Evolutionary conservation across 2,113 vertebrate species (phyloP).

Genomic region (Amblyopsis rosae): DNA sequence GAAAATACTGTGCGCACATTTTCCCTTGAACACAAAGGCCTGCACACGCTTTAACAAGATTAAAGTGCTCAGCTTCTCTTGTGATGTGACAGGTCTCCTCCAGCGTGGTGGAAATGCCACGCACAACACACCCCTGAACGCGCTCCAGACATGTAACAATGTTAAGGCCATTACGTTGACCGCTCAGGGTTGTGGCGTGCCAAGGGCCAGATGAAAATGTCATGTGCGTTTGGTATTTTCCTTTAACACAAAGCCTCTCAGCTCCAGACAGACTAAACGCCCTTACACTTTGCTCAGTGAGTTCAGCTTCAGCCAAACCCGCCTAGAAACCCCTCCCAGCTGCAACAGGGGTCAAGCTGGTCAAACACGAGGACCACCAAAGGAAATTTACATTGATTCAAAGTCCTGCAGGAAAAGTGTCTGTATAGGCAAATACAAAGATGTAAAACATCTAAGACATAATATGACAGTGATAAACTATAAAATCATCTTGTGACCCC

Average conservation of each 20-base stretch:
- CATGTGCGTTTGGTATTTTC: conserved; percentile 38
- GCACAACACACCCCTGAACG: conserved; percentile 29
- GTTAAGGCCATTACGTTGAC: conserved; percentile 41
- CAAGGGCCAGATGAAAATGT: conserved; percentile 44
- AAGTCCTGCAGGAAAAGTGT: too few species aligned
- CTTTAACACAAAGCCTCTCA: conserved; percentile 33
- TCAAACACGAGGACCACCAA: too few species aligned
- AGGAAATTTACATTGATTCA: too few species aligned
- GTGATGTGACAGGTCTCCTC: conserved; percentile 16
- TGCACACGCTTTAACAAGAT: conserved; percentile 51
- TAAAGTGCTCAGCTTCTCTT: conserved; percentile 28
- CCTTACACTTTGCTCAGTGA: conserved; percentile 2
- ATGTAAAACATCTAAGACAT: too few species aligned
- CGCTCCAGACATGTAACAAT: conserved; percentile 39
- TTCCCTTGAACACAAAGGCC: conserved; percentile 31
- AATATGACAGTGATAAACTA: too few species aligned
- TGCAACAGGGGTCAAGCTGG: too few species aligned
- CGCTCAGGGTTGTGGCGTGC: conserved; percentile 50
- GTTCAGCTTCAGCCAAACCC: too few species aligned
- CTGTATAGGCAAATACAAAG: too few species aligned
- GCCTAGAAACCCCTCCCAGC: too few species aligned
- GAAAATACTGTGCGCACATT: neutral
- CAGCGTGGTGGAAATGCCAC: conserved; percentile 44
- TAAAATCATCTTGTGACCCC: too few species aligned
- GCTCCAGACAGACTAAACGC: conserved; percentile 12